Conservation (phyloP, 1,140 invertebrate species). For the Vanessa tameamea region DNA sequence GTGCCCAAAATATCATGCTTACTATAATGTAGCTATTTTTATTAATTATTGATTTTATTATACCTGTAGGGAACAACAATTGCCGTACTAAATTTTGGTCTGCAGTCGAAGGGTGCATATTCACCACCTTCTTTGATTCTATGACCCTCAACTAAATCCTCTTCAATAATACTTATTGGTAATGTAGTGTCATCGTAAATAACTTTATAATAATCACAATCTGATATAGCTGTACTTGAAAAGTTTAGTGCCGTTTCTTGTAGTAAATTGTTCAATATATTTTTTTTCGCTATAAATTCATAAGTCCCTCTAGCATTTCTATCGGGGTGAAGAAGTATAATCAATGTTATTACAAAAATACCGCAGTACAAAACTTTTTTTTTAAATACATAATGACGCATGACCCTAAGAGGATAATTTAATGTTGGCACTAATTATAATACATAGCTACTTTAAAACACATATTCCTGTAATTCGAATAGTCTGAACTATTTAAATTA, state of each 20-base stretch:
- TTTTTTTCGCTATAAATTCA: conserved; percentile 60
- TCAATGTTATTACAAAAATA: conserved; percentile 45
- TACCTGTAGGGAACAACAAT: conserved; percentile 76
- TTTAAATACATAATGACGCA: conserved; percentile 48
- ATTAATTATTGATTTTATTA: conserved; percentile 25
- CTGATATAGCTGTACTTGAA: conserved; percentile 52
- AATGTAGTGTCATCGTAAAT: conserved; percentile 58
- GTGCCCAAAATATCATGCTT: conserved; percentile 38
- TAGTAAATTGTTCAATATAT: conserved; percentile 57
- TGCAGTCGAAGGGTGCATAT: conserved; percentile 62
- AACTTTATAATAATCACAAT: conserved; percentile 69
- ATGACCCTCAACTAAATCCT: conserved; percentile 62
- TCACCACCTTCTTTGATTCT: conserved; percentile 69
- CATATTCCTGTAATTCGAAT: not conserved
- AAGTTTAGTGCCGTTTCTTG: conserved; percentile 58
- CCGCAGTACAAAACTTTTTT: conserved; percentile 59
- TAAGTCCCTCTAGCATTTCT: conserved; percentile 56
- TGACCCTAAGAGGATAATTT: conserved; percentile 12
- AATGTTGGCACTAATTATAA: not conserved
- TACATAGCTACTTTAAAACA: not conserved
- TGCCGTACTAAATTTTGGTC: conserved; percentile 72
- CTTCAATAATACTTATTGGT: conserved; percentile 56
- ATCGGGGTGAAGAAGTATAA: conserved; percentile 62
- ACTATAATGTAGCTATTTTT: conserved; percentile 4
- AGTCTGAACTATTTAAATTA: too few relatives aligned